Base-by-base conservation (phyloP, 2,888 invertebrate genomes). In the Papilio protenor region DNA sequence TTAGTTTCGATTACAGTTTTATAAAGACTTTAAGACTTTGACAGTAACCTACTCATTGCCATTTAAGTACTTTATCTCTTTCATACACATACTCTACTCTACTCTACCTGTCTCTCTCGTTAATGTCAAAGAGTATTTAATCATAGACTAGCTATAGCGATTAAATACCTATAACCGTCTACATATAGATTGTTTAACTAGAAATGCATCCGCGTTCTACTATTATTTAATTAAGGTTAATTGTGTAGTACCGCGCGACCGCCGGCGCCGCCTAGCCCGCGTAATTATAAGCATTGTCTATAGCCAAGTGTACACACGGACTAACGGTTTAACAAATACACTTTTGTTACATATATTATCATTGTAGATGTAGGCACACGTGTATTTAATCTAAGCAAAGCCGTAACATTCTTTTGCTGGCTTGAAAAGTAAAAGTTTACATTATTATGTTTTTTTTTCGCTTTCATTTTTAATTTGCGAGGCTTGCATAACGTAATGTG, bases 141-240 rank as follows among this genome's bases (percentile, higher is more conserved):
- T 59, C 12, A 3, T 59, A 59, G 57, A 59, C 57, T 59, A 59
- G 12, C 57, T 12, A 23, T 12, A 59, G 21, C 2, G 23, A 59
- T 21, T 55, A n/a, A 18, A 23, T 59, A 33, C 27, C 61, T 61
- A 16, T 27, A 27, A 33, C 40, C 40, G 3, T 40, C 8, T 16
- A 61, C 16, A 40, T 18, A 40, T 66, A 33, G 33, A 66, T 18
- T 16, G 12, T 61, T 45, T 66, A 66, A 66, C 3, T 66, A 66
- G 66, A 66, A 45, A 66, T 45, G 45, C 66, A 66, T 66, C 45
- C 66, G 66, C 11, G n/a, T 66, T 66, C 18, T 66, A 66, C 33
- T 33, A 40, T 66, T 66, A 66, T 66, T 45, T 4, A 66, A 66
- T 45, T 45, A 66, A 66, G 66, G 66, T 66, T 66, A 66, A 66